Evolutionary conservation across 2,797 vertebrate species (phyloP).

Genomic region (Catharus ustulatus): DNA sequence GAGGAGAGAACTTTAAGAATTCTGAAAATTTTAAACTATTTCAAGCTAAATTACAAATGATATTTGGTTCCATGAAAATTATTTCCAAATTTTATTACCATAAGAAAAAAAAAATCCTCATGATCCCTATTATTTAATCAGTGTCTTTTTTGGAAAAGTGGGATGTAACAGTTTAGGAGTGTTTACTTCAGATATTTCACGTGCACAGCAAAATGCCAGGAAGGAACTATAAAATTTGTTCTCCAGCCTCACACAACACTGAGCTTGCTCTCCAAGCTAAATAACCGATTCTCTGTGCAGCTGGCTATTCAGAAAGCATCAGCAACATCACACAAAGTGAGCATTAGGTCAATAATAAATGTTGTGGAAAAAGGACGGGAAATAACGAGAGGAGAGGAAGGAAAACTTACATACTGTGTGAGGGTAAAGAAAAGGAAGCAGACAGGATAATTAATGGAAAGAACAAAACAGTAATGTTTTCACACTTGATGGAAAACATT

Average conservation of each 20-base stretch:
- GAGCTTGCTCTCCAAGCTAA: constrained; percentile 20
- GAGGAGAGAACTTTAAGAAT: not conserved
- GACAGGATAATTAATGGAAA: constrained; percentile 29
- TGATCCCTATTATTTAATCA: not conserved
- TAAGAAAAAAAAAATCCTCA: not conserved
- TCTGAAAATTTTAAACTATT: not conserved
- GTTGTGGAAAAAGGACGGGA: constrained; percentile 13
- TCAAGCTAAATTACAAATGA: not conserved
- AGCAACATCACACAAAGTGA: not conserved
- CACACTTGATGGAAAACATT: not conserved
- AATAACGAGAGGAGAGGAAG: constrained; percentile 16
- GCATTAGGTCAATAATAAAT: constrained; percentile 22
- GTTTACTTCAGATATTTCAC: constrained; percentile 7
- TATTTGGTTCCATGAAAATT: not conserved
- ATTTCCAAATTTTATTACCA: not conserved
- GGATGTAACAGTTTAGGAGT: not conserved
- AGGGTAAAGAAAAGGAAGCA: constrained; percentile 29
- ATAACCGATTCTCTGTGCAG: not conserved
- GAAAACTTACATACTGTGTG: not conserved
- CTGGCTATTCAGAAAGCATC: constrained; percentile 25
- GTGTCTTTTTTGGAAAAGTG: not conserved
- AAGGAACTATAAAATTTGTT: constrained; percentile 29
- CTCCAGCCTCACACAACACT: not conserved
- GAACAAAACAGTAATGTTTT: not conserved
- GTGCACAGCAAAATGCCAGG: constrained; percentile 4